Base-by-base conservation (phyloP, 2,888 invertebrate genomes). In the Leptopterna dolabrata region DNA sequence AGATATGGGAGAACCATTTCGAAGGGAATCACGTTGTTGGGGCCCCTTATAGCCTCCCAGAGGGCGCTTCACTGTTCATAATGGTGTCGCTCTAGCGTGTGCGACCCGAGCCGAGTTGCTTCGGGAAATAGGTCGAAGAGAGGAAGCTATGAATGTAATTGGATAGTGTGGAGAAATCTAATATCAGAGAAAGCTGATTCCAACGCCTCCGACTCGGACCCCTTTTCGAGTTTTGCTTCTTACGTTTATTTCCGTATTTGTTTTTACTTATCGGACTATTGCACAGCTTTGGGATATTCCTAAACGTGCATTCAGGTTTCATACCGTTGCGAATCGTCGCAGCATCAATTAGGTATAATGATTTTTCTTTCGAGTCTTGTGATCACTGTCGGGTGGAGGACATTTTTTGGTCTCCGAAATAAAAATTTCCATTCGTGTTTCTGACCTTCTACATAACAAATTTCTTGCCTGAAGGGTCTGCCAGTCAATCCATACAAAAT, bases 81-180 rank as follows among this genome's bases (percentile, higher is more conserved):
- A n/a, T 27, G 45, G n/a, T 41, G 45, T 78, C 78, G 45, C 78
- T 78, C 45, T 78, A 73, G 73, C 41, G 19, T 45, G 14, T 36
- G 36, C 2, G 36, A 36, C 36, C 36, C 36, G 63, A 63, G 63
- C 9, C 24, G 24, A 19, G 63, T 24, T 63, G 63, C 63, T 63
- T 0, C 4, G 63, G 24, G 13, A 27, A 63, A 63, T 63, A 63
- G 63, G 63, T 63, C 19, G 24, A 43, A 27, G 30, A 36, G 36
- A 24, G 27, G 45, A 24, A 14, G 78, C 78, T 78, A 78, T 78
- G 78, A 78, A 78, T 78, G 78, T 78, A 78, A 78, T 78, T 78
- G 78, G 78, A 45, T 45, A 78, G 78, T 78, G 78, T 45, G 78
- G 78, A 78, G 63, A 78, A 78, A 78, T 78, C 78, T 78, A 78